Conservation (phyloP, 2,797 vertebrate genomes). For the Lacerta bilineata region DNA sequence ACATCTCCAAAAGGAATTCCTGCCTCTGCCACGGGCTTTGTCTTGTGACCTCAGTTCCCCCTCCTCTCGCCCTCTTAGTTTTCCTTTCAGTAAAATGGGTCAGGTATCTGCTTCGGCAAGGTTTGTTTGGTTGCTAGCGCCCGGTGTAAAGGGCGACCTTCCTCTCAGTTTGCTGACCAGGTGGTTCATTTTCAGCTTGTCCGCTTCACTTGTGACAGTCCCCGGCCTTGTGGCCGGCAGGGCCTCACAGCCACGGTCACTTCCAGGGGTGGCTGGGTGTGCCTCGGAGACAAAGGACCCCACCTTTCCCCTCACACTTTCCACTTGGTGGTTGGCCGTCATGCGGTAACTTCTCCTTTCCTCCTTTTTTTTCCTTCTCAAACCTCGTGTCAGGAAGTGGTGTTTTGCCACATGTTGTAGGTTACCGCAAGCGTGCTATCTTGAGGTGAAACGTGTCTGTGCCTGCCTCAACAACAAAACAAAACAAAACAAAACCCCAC, state of each 20-base stretch:
- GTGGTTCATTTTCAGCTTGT: not conserved
- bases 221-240: not conserved
- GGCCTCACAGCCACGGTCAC: not conserved
- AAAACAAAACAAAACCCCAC: not conserved
- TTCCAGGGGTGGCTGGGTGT: not conserved
- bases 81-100: constrained; percentile 4
- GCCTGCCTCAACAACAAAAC: not conserved
- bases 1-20: not conserved
- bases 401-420: not conserved
- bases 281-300: not conserved
- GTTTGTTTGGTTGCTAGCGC: too few species aligned
- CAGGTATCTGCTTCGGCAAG: too few species aligned
- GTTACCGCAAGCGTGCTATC: constrained; percentile 11
- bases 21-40: too few species aligned
- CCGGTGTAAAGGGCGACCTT: not conserved
- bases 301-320: constrained; percentile 5
- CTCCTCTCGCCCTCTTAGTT: not conserved
- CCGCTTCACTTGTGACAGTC: not conserved
- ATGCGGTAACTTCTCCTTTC: not conserved
- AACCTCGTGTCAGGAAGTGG: constrained; percentile 30
- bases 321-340: not conserved
- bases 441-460: constrained; percentile 6
- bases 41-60: too few species aligned
- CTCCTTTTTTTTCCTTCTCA: too few species aligned
- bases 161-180: not conserved